phyloP scores from a whole-genome alignment of 1,140 invertebrate species.

The Meloidogyne floridensis region DNA sequence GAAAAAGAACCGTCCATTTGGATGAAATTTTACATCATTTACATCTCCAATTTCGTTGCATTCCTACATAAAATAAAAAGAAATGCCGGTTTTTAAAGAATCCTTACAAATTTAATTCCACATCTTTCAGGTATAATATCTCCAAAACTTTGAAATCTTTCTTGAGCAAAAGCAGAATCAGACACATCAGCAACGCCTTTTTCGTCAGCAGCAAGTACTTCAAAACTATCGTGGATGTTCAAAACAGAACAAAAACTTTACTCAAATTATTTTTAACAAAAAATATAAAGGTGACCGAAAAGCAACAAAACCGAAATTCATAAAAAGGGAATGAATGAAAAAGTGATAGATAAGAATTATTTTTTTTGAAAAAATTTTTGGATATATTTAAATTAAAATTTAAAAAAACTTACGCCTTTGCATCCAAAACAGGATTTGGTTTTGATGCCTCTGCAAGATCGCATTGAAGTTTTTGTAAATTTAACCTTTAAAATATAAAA shows the following conservation, averaged over 20 bases:
- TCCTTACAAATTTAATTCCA: slow-evolving; percentile 41
- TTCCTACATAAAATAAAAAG: slow-evolving; percentile 31
- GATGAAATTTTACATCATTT: slow-evolving; percentile 47
- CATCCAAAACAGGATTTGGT: slow-evolving; percentile 32
- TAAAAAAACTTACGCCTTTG: slow-evolving; percentile 38
- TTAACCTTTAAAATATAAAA: slow-evolving; percentile 33
- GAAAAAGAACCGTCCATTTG: slow-evolving; percentile 48
- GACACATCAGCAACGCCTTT: not conserved
- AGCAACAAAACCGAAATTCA: not conserved
- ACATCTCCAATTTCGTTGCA: slow-evolving; percentile 53
- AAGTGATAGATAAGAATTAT: too few relatives aligned
- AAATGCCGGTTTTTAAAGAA: not conserved
- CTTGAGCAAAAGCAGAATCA: slow-evolving; percentile 13
- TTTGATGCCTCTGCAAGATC: slow-evolving; percentile 40
- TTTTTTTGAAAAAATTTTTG: too few relatives aligned
- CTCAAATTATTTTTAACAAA: not conserved
- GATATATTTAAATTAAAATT: too few relatives aligned
- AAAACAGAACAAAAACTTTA: slow-evolving; percentile 38
- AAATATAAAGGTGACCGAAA: too few relatives aligned
- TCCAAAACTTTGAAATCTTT: slow-evolving; percentile 31
- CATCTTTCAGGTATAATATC: slow-evolving; percentile 43
- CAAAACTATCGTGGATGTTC: slow-evolving; percentile 24
- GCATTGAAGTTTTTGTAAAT: slow-evolving; percentile 31
- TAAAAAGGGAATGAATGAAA: not conserved
- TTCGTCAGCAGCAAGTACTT: slow-evolving; percentile 26